phyloP scores from a whole-genome alignment of 2,888 invertebrate species.

The Amaurobius ferox region DNA sequence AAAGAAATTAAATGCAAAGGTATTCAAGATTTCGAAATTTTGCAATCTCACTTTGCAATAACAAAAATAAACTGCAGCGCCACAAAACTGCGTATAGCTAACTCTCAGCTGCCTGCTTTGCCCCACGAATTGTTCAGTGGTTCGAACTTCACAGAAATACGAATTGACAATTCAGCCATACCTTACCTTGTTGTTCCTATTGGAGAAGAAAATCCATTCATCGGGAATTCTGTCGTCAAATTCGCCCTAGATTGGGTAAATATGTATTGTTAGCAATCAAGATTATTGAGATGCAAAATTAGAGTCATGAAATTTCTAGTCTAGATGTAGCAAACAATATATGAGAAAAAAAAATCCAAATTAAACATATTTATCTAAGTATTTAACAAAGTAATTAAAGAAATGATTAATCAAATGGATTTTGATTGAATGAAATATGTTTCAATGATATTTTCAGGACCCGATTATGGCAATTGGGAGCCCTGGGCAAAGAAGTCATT shows the following conservation, averaged over 20 bases:
- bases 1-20: slow-evolving; percentile 13
- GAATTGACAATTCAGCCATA: background rate
- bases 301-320: too few relatives aligned
- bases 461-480: too few relatives aligned
- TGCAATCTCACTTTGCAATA: background rate
- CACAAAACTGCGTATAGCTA: background rate
- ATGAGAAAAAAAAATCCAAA: too few relatives aligned
- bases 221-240: background rate
- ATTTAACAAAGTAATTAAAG: too few relatives aligned
- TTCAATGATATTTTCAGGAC: too few relatives aligned
- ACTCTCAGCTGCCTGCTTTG: background rate
- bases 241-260: background rate
- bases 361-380: too few relatives aligned
- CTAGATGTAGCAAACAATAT: too few relatives aligned
- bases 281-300: too few relatives aligned
- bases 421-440: too few relatives aligned
- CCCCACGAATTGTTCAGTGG: slow-evolving; percentile 1
- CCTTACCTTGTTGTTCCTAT: slow-evolving; percentile 10
- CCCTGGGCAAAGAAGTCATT: too few relatives aligned
- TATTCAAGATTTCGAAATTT: background rate
- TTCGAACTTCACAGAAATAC: background rate
- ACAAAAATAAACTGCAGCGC: background rate
- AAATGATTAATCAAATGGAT: too few relatives aligned
- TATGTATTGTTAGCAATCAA: too few relatives aligned
- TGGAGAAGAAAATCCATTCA: background rate